Evolutionary conservation across 2,113 vertebrate genomes (phyloP).

Genomic region (Clarias batrachus): DNA sequence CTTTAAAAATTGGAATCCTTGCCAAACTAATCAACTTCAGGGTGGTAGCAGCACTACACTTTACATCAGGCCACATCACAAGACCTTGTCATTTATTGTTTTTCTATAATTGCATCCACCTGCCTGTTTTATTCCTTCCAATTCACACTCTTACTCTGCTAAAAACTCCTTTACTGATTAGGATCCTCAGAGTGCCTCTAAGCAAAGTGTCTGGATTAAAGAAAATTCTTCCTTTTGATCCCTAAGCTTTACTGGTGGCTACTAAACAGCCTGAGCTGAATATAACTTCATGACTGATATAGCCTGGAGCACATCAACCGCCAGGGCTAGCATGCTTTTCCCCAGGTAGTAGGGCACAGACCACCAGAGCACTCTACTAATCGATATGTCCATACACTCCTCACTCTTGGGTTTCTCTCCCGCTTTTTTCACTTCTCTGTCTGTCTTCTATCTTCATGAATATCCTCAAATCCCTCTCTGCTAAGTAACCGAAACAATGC

Average conservation of each 20-base stretch:
- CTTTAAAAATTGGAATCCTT: background rate
- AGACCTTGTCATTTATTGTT: background rate
- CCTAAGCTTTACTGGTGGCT: conserved; percentile 10
- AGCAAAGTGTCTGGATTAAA: conserved; percentile 10
- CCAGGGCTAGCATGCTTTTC: conserved; percentile 1
- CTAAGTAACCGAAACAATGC: conserved; percentile 23
- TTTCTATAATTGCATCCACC: background rate
- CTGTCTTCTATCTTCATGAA: conserved; percentile 35
- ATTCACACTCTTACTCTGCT: background rate
- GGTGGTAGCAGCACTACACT: background rate
- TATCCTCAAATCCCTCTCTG: conserved; percentile 41
- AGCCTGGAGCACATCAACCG: conserved; percentile 15
- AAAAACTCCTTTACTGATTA: background rate
- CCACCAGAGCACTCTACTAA: conserved; percentile 27
- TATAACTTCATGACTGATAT: conserved; percentile 38
- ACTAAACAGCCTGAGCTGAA: conserved; percentile 9
- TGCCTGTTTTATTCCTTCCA: background rate
- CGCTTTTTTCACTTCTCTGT: background rate
- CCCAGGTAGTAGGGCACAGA: conserved; percentile 19
- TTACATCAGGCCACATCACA: background rate
- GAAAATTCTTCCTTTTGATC: background rate
- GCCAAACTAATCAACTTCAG: background rate
- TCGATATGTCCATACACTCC: conserved; percentile 40
- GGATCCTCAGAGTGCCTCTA: background rate
- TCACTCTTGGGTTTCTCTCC: conserved; percentile 41